These are phyloP conservation scores for Drosophila bifasciata DNA, from an alignment of 1,140 invertebrate species.

Conservation along the genomic window DNA sequence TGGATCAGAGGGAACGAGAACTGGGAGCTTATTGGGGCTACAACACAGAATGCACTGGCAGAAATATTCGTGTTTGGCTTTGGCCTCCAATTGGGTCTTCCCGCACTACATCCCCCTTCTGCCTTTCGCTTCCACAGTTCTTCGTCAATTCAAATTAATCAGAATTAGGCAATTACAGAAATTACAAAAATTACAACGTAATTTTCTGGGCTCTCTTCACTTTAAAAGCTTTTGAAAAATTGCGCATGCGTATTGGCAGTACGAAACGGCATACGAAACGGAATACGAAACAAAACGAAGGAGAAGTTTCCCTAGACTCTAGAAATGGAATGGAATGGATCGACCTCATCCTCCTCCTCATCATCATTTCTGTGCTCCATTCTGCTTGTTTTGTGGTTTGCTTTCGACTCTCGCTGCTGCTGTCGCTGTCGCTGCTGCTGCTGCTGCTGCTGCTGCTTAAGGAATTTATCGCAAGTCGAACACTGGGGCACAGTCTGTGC, in stretches of 20 bases:
- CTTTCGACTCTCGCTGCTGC: too few relatives aligned
- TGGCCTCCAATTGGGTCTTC: slow-evolving; percentile 37
- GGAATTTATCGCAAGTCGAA: slow-evolving; percentile 58
- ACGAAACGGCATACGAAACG: too few relatives aligned
- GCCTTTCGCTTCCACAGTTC: slow-evolving; percentile 6
- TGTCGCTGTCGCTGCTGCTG: not conserved
- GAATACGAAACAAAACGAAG: too few relatives aligned
- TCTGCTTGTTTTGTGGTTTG: slow-evolving; percentile 10
- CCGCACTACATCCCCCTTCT: not conserved
- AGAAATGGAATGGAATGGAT: slow-evolving; percentile 12
- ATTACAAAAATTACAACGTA: slow-evolving; percentile 84
- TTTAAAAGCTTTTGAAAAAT: slow-evolving; percentile 83
- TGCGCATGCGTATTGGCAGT: slow-evolving; percentile 76
- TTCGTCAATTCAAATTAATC: slow-evolving; percentile 83
- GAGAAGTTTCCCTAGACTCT: too few relatives aligned
- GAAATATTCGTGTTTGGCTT: slow-evolving; percentile 42
- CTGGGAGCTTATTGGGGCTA: slow-evolving; percentile 36
- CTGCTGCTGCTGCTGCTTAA: slow-evolving; percentile 15
- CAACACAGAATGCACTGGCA: slow-evolving; percentile 33
- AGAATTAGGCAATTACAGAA: slow-evolving; percentile 84
- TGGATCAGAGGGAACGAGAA: slow-evolving; percentile 9
- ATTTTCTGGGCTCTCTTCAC: slow-evolving; percentile 78
- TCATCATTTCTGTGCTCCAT: not conserved
- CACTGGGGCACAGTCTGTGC: slow-evolving; percentile 28
- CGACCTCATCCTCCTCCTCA: not conserved